Percentiles rank a stretch among this genome's conserved stretches.
Conservation (phyloP, 2,797 vertebrate species). For the Peromyscus melanophrys region DNA sequence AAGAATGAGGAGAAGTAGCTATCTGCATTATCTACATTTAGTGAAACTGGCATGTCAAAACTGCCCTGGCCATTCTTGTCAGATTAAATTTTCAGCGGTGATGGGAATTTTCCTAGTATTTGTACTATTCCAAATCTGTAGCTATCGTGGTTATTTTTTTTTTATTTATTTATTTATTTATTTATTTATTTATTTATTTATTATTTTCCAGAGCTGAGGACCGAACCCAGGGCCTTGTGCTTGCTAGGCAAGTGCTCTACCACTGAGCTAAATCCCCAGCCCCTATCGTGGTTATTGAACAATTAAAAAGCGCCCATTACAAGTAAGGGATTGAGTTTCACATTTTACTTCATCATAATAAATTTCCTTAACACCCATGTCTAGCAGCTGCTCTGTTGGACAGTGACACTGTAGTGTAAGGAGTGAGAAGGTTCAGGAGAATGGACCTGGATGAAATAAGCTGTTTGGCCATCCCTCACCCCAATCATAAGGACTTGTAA, state of each 20-base stretch:
- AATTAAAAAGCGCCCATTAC: background rate
- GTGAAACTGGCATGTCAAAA: background rate
- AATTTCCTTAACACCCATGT: background rate
- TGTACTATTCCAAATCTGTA: background rate
- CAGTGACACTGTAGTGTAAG: background rate
- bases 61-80: background rate
- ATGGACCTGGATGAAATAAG: background rate
- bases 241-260: too few relatives aligned
- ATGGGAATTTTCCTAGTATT: background rate
- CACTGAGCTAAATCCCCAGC: too few relatives aligned
- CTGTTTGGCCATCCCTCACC: background rate
- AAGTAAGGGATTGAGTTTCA: background rate
- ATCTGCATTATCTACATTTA: background rate
- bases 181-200: too few relatives aligned
- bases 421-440: background rate
- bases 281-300: background rate
- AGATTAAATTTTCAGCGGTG: background rate
- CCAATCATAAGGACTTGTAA: background rate
- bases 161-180: too few relatives aligned
- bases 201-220: too few relatives aligned
- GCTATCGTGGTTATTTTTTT: too few relatives aligned
- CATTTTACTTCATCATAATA: background rate
- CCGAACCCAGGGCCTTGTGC: too few relatives aligned
- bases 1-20: background rate
- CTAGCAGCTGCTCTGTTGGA: background rate